phyloP scores from a whole-genome alignment of 2,113 vertebrate species.

The Anolis carolinensis region DNA sequence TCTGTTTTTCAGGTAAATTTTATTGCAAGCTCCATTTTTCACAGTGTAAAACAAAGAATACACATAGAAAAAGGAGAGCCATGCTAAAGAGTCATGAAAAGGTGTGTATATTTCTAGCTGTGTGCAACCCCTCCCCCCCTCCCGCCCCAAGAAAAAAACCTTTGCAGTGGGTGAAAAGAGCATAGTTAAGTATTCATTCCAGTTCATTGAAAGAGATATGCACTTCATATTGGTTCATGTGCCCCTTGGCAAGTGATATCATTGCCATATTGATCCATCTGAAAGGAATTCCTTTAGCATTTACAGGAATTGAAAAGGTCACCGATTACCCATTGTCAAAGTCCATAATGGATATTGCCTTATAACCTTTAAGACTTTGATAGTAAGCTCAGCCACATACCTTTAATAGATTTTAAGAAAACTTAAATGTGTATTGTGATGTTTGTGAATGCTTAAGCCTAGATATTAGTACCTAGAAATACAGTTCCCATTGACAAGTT shows the following conservation, averaged over 20 bases:
- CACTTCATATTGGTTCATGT: background rate
- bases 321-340: background rate
- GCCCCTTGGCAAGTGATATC: background rate
- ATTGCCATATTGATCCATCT: background rate
- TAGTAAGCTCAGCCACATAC: background rate
- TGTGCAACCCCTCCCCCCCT: background rate
- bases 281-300: background rate
- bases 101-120: slow-evolving; percentile 49
- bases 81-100: slow-evolving; percentile 72
- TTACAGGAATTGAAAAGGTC: background rate
- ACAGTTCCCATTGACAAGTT: background rate
- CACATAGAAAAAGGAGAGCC: slow-evolving; percentile 79
- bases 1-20: slow-evolving; percentile 84
- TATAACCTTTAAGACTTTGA: background rate
- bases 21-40: slow-evolving; percentile 96
- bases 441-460: background rate
- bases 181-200: background rate
- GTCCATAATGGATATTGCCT: background rate
- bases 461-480: too few relatives aligned
- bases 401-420: background rate
- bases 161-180: background rate
- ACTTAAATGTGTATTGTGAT: background rate
- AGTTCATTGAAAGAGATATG: background rate
- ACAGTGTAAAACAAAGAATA: slow-evolving; percentile 82
- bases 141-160: background rate